phyloP scores from a whole-genome alignment of 2,113 vertebrate species.

The Cryptomyrus ogoouensis region DNA sequence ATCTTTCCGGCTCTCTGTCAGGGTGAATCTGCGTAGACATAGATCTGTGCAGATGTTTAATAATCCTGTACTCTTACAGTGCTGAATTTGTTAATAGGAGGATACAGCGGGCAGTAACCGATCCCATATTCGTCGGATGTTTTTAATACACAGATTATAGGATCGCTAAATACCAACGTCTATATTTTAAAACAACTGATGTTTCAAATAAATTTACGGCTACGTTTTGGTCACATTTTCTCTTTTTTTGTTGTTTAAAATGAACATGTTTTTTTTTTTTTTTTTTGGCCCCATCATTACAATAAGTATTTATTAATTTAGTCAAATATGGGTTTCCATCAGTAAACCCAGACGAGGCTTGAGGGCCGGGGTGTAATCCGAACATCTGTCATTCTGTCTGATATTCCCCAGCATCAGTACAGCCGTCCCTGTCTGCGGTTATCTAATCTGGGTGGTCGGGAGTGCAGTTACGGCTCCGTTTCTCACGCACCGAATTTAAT shows the following conservation, averaged over 20 bases:
- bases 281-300: neutral
- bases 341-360: neutral
- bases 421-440: neutral
- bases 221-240: neutral
- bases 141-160: neutral
- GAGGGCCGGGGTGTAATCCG: conserved; percentile 22
- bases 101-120: conserved; percentile 17
- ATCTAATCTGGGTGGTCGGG: conserved; percentile 8
- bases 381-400: conserved; percentile 35
- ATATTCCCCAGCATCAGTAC: neutral
- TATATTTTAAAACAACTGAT: neutral
- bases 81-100: conserved; percentile 26
- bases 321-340: neutral
- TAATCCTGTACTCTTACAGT: conserved; percentile 50
- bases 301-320: neutral
- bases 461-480: conserved; percentile 17
- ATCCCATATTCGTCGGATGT: neutral
- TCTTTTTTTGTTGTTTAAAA: neutral
- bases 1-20: conserved; percentile 21
- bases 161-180: neutral
- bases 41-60: conserved; percentile 56
- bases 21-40: conserved; percentile 11
- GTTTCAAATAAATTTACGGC: neutral
- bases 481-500: neutral
- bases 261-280: neutral